Percentiles rank a stretch among this genome's conserved stretches.
phyloP scores from a whole-genome alignment of 2,797 vertebrate genomes.

The Tarsius wallacei region DNA sequence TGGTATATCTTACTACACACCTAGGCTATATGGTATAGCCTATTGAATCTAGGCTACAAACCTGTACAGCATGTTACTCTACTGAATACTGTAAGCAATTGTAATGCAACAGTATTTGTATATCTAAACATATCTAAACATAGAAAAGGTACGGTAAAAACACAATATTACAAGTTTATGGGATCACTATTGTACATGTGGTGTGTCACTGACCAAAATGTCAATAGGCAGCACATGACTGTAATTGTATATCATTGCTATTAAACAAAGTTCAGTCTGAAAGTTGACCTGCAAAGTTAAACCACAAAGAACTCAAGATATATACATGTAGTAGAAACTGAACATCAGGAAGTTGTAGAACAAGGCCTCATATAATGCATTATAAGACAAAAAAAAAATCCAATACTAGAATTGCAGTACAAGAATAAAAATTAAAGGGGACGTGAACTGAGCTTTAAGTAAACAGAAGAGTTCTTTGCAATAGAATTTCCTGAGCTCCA shows the following conservation, averaged over 20 bases:
- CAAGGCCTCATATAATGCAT: neutral
- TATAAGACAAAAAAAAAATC: neutral
- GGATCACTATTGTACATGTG: too few relatives aligned
- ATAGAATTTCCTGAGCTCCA: neutral
- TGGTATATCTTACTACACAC: neutral
- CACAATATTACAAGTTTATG: neutral
- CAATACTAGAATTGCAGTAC: neutral
- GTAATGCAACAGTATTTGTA: neutral
- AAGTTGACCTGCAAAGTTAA: neutral
- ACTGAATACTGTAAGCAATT: neutral
- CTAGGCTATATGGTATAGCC: neutral
- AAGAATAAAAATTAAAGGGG: neutral
- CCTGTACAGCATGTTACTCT: neutral
- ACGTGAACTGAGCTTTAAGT: neutral
- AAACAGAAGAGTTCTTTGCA: neutral
- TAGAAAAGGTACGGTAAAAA: neutral
- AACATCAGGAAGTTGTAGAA: neutral
- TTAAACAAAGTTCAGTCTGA: neutral
- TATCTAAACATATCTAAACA: neutral
- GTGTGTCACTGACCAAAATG: neutral
- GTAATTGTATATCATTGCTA: neutral
- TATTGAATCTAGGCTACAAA: neutral
- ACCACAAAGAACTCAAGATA: neutral
- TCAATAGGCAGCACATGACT: neutral
- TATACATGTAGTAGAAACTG: neutral